These are phyloP conservation scores for Agapornis roseicollis DNA, from an alignment of 2,113 vertebrate species.

Conservation along the genomic window DNA sequence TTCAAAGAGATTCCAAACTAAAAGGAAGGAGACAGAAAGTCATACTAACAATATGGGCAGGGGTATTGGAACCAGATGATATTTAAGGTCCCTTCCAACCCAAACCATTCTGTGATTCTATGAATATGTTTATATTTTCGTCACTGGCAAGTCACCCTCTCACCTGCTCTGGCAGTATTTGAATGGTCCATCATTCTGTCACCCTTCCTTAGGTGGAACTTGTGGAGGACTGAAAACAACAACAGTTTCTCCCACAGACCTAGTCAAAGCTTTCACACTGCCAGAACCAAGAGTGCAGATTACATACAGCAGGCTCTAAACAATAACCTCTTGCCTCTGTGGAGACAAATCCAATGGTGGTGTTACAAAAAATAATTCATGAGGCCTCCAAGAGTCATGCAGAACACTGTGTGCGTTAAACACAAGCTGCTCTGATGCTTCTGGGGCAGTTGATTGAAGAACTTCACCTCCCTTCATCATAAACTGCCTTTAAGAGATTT, in stretches of 20 bases:
- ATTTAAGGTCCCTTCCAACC: not conserved
- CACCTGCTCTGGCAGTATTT: fast-evolving
- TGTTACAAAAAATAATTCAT: not conserved
- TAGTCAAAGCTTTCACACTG: not conserved
- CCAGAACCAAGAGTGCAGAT: not conserved
- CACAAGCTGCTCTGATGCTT: not conserved
- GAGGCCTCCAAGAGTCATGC: fast-evolving
- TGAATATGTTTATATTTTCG: not conserved
- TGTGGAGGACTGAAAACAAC: not conserved
- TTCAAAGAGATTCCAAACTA: not conserved
- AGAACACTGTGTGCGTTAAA: not conserved
- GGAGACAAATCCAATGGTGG: not conserved
- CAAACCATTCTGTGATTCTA: not conserved
- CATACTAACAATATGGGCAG: not conserved
- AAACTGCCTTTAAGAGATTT: not conserved
- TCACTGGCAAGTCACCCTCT: not conserved
- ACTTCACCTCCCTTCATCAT: not conserved
- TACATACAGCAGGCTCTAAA: not conserved
- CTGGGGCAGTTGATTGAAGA: not conserved
- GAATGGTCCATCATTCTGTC: fast-evolving
- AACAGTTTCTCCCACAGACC: not conserved
- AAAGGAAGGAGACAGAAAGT: not conserved
- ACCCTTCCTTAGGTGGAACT: not conserved
- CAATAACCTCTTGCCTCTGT: not conserved
- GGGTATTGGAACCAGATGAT: not conserved